These are phyloP conservation scores for Amiota mariae DNA, from an alignment of 2,888 invertebrate genomes.

Conservation along the genomic window DNA sequence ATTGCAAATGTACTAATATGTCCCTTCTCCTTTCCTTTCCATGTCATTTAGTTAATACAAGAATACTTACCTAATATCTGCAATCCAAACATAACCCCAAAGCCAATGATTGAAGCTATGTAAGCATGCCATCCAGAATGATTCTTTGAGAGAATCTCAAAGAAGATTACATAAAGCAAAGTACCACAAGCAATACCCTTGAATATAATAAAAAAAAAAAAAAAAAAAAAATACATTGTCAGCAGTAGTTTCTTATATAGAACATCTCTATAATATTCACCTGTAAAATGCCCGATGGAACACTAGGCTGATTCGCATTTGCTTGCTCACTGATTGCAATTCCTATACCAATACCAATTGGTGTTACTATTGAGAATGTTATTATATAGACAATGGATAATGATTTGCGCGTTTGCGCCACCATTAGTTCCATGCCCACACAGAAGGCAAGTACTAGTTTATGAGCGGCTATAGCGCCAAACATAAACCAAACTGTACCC, in stretches of 20 bases:
- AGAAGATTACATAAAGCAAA: slow-evolving; percentile 95
- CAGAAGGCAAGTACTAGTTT: slow-evolving; percentile 92
- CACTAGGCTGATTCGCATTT: slow-evolving; percentile 76
- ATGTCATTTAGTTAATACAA: too few species aligned
- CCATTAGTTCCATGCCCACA: slow-evolving; percentile 87
- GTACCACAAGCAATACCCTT: slow-evolving; percentile 85
- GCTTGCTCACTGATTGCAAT: slow-evolving; percentile 81
- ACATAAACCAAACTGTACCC: slow-evolving; percentile 83
- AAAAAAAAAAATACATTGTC: too few species aligned
- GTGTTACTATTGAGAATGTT: slow-evolving; percentile 86
- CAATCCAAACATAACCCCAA: slow-evolving; percentile 82
- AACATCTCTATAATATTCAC: slow-evolving; percentile 63
- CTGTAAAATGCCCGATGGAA: slow-evolving; percentile 80
- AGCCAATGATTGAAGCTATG: slow-evolving; percentile 80
- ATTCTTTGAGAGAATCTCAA: slow-evolving; percentile 85
- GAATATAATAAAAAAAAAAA: too few species aligned
- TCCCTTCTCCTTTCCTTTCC: too few species aligned
- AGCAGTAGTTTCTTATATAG: too few species aligned
- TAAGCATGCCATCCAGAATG: slow-evolving; percentile 79
- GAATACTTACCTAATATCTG: slow-evolving; percentile 72
- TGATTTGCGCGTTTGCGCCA: slow-evolving; percentile 79
- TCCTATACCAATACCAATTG: slow-evolving; percentile 81
- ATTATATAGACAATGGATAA: slow-evolving; percentile 81
- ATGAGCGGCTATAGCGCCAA: slow-evolving; percentile 88
- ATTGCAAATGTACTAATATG: too few species aligned